Percentiles rank a stretch among this genome's conserved stretches.
Conservation (phyloP, 1,140 invertebrate genomes). For the Danaus melanippus region DNA sequence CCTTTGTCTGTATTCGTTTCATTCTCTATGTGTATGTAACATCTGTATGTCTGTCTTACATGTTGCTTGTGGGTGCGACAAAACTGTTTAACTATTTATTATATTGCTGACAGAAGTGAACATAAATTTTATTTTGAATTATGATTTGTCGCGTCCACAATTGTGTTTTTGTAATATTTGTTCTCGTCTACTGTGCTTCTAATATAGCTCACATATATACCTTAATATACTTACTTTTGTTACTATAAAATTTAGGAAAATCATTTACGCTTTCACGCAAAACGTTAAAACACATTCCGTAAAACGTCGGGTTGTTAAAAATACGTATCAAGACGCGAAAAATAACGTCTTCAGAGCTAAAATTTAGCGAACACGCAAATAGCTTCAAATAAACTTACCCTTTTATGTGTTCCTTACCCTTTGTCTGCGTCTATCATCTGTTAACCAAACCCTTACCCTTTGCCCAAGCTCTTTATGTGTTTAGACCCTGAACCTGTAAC, state of each 20-base stretch:
- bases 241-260: slow-evolving; percentile 67
- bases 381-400: slow-evolving; percentile 70
- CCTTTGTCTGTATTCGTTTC: slow-evolving; percentile 72
- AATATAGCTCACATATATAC: slow-evolving; percentile 64
- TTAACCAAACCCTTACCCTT: slow-evolving; percentile 68
- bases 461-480: slow-evolving; percentile 72
- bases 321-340: slow-evolving; percentile 54
- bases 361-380: slow-evolving; percentile 68
- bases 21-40: slow-evolving; percentile 75
- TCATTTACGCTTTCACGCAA: slow-evolving; percentile 72
- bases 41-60: slow-evolving; percentile 74
- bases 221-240: slow-evolving; percentile 52
- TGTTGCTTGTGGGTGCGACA: slow-evolving; percentile 67
- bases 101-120: too few species aligned
- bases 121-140: slow-evolving; percentile 17
- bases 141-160: slow-evolving; percentile 53
- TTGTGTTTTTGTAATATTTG: slow-evolving; percentile 68
- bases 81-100: slow-evolving; percentile 17
- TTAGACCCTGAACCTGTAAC: slow-evolving; percentile 70
- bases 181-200: slow-evolving; percentile 73
- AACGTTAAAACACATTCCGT: slow-evolving; percentile 59
- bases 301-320: slow-evolving; percentile 59
- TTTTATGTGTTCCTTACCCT: slow-evolving; percentile 74
- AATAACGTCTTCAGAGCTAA: slow-evolving; percentile 57
- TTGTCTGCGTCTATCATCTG: slow-evolving; percentile 78